phyloP scores from a whole-genome alignment of 2,888 invertebrate genomes.

The Panopea generosa region DNA sequence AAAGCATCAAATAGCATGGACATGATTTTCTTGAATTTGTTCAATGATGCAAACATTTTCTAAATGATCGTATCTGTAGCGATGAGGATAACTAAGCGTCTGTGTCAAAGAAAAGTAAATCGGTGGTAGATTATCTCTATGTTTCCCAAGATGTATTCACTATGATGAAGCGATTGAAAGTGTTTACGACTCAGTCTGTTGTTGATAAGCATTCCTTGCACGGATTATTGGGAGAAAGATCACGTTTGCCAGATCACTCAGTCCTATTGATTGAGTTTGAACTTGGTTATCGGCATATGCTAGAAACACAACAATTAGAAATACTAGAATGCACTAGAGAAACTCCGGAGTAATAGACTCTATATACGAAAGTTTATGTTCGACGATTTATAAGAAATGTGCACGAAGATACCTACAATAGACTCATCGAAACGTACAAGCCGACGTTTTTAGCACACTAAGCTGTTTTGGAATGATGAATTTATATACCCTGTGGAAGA shows the following conservation, averaged over 20 bases:
- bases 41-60: slow-evolving; percentile 12
- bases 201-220: slow-evolving; percentile 7
- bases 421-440: neutral
- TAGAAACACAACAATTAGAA: too few relatives aligned
- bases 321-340: neutral
- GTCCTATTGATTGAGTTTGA: slow-evolving; percentile 3
- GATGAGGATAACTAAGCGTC: neutral
- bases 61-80: neutral
- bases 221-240: slow-evolving; percentile 13
- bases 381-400: slow-evolving; percentile 17
- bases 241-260: slow-evolving; percentile 22
- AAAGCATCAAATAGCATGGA: slow-evolving; percentile 21
- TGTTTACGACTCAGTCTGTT: slow-evolving; percentile 5
- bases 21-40: slow-evolving; percentile 15
- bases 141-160: slow-evolving; percentile 6
- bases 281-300: neutral
- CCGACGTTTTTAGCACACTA: slow-evolving; percentile 3
- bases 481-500: slow-evolving; percentile 1
- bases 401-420: neutral
- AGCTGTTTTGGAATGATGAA: slow-evolving; percentile 30
- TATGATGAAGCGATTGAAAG: slow-evolving; percentile 2
- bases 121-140: slow-evolving; percentile 18
- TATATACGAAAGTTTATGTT: slow-evolving; percentile 16
- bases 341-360: slow-evolving; percentile 10
- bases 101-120: slow-evolving; percentile 4